Evolutionary conservation across 2,113 vertebrate genomes (phyloP).

Genomic region (Heliornis fulica): DNA sequence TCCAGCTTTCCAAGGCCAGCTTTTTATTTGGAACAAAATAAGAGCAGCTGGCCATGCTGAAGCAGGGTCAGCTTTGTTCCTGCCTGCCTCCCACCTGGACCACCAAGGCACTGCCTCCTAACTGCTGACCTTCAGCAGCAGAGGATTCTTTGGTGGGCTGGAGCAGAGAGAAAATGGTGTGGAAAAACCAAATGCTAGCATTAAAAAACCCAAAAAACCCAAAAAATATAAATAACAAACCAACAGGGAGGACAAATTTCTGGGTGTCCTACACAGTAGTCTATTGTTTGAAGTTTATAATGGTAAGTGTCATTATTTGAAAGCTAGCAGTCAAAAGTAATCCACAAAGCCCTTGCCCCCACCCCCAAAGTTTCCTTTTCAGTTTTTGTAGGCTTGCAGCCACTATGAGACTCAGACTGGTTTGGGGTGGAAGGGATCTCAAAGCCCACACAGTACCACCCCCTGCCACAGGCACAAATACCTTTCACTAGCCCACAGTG

Average conservation of each 20-base stretch:
- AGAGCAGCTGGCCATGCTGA: conserved; percentile 19
- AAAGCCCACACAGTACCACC: too few species aligned
- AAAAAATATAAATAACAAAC: too few species aligned
- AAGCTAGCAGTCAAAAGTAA: not conserved
- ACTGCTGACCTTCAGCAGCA: not conserved
- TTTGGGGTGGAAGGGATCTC: too few species aligned
- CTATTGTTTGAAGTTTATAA: not conserved
- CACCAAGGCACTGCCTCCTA: conserved; percentile 58
- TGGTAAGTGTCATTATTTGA: not conserved
- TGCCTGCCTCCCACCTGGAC: conserved; percentile 51
- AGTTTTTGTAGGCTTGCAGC: not conserved
- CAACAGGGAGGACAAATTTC: not conserved
- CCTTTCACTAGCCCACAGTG: too few species aligned
- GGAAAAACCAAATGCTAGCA: not conserved
- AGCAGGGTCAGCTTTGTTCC: not conserved
- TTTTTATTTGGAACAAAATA: conserved; percentile 4
- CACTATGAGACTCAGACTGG: not conserved
- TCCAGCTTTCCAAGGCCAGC: not conserved
- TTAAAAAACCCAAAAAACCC: too few species aligned
- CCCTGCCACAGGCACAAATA: too few species aligned
- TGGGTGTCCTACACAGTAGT: not conserved
- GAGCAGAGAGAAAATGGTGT: not conserved
- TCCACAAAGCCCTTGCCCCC: not conserved
- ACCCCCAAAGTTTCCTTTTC: not conserved
- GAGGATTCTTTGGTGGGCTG: not conserved